Base-by-base conservation (phyloP, 2,888 invertebrate species). In the Tribolium freemani region DNA sequence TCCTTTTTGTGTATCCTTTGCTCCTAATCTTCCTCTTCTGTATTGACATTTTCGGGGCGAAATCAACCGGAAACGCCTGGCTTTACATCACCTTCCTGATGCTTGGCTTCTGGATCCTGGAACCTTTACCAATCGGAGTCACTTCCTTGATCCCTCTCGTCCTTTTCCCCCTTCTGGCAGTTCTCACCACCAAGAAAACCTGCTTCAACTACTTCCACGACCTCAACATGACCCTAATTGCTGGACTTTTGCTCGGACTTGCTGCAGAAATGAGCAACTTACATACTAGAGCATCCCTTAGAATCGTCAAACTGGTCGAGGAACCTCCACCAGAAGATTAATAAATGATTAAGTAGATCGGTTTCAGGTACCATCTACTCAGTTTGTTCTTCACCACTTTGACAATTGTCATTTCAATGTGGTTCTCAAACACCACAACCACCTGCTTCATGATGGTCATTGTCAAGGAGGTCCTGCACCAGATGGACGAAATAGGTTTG, bases 391-490 rank as follows among this genome's bases (percentile, higher is more conserved):
- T 96, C 81, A 89, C 92, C 74, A 96, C 96, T 10, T 96, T 96
- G 3, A n/a, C n/a, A 0, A 96, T 95, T 94, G 95, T 96, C 81
- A 91, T 97, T 77, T 96, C 96, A 0, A 97, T 97, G 96, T 97
- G 97, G 97, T 96, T 97, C 78, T 96, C 96, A 4, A 97, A 97
- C 85, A 97, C 96, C 0, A 97, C 97, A 0, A 96, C 95, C 2
- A 93, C 95, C 0, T 96, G 96, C 1, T 96, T 97, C 94, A 96
- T 97, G 96, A 92, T 96, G 72, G 96, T 96, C 0, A 96, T 96
- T 75, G 93, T 96, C 16, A 92, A 94, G 75, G 96, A 96, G 26
- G 94, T 96, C 1, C 87, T 96, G 4, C 91, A 93, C 80, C 95
- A 96, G 76, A 87, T 96, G 16, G 93, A 94, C 87, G 89, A 91